These are phyloP conservation scores for Hemithea aestivaria DNA, from an alignment of 2,888 invertebrate species.

Conservation along the genomic window DNA sequence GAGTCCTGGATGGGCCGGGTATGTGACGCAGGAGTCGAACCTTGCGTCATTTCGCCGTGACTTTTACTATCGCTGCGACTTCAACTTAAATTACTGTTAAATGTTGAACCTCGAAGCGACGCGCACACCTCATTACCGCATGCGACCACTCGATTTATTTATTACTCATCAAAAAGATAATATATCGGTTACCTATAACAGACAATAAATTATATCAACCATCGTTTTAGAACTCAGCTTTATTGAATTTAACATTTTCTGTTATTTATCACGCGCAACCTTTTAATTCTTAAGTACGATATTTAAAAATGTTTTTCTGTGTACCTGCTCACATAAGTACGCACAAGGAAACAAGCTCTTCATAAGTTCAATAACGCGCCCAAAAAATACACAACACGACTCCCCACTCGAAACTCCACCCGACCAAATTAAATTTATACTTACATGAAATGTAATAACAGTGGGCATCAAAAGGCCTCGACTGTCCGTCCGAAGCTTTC, in stretches of 20 bases:
- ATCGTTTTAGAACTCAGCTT: too few relatives aligned
- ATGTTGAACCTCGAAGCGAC: slow-evolving; percentile 41
- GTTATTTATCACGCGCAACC: too few relatives aligned
- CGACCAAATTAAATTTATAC: slow-evolving; percentile 75
- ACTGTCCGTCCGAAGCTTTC: slow-evolving; percentile 72
- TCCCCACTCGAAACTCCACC: slow-evolving; percentile 67
- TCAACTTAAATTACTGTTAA: slow-evolving; percentile 52
- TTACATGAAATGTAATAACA: slow-evolving; percentile 74
- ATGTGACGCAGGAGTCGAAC: slow-evolving; percentile 12
- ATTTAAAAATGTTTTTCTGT: slow-evolving; percentile 7
- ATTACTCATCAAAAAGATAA: slow-evolving; percentile 60
- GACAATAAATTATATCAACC: slow-evolving; percentile 4
- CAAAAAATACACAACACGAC: slow-evolving; percentile 52
- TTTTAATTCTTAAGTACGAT: too few relatives aligned
- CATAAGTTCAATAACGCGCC: slow-evolving; percentile 54
- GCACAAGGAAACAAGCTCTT: slow-evolving; percentile 45
- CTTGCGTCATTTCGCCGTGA: slow-evolving; percentile 52
- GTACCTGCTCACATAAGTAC: slow-evolving; percentile 29
- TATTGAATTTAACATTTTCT: too few relatives aligned
- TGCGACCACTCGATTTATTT: slow-evolving; percentile 43
- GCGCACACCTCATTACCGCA: slow-evolving; percentile 60
- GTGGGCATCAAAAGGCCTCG: slow-evolving; percentile 75
- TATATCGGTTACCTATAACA: slow-evolving; percentile 33
- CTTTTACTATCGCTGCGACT: slow-evolving; percentile 66
- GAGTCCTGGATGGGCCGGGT: slow-evolving; percentile 33